These are phyloP conservation scores for Drosophila fulvimacula DNA, from an alignment of 2,888 invertebrate genomes.

Conservation along the genomic window DNA sequence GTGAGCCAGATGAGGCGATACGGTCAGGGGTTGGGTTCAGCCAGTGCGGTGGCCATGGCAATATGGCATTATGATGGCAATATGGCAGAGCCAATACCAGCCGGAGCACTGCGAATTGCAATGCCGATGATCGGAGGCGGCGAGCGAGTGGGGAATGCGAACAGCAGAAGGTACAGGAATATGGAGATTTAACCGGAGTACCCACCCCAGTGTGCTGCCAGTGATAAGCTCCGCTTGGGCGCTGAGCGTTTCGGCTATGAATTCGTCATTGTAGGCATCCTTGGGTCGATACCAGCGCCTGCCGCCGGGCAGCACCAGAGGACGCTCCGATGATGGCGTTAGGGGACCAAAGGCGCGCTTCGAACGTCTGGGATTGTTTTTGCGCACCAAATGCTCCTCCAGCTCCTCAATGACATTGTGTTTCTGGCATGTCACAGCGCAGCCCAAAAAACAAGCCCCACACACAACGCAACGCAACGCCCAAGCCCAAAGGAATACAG, in stretches of 20 bases:
- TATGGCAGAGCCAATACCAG: slow-evolving; percentile 13
- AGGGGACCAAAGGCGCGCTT: slow-evolving; percentile 86
- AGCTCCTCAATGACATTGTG: slow-evolving; percentile 85
- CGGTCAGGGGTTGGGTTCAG: neutral
- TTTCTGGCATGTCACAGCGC: slow-evolving; percentile 72
- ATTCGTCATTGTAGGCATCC: slow-evolving; percentile 95
- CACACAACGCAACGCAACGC: slow-evolving; percentile 19
- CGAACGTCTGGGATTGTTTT: slow-evolving; percentile 86
- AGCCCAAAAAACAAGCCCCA: slow-evolving; percentile 27
- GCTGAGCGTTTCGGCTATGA: slow-evolving; percentile 93
- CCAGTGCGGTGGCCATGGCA: slow-evolving; percentile 36
- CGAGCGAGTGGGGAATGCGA: neutral
- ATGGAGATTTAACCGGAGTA: slow-evolving; percentile 27
- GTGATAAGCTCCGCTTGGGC: slow-evolving; percentile 94
- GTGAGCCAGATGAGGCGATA: slow-evolving; percentile 17
- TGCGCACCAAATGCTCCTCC: slow-evolving; percentile 85
- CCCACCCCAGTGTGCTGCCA: slow-evolving; percentile 94
- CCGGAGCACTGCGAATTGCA: slow-evolving; percentile 45
- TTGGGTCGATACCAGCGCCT: slow-evolving; percentile 92
- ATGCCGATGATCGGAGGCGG: slow-evolving; percentile 7
- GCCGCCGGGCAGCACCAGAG: slow-evolving; percentile 91
- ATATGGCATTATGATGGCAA: slow-evolving; percentile 33
- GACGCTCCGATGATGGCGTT: slow-evolving; percentile 89
- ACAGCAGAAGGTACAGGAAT: neutral
- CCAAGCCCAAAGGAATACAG: slow-evolving; percentile 17